Conservation (phyloP, 2,113 vertebrate species). For the Hippocampus zosterae region DNA sequence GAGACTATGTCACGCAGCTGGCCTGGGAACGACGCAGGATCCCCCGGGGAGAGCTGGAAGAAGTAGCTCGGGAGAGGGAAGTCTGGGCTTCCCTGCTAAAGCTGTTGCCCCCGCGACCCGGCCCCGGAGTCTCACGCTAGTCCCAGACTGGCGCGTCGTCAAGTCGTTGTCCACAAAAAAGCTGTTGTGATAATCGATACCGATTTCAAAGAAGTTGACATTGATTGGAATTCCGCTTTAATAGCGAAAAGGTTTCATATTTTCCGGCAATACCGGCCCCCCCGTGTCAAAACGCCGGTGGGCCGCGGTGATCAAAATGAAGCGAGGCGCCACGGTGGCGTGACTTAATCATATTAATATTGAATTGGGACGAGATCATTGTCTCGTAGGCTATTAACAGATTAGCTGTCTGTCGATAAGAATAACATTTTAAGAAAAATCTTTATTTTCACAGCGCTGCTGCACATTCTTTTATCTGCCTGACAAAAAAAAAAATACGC, state of each 20-base stretch:
- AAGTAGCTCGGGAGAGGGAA: no score
- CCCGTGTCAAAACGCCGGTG: background rate
- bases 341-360: constrained; percentile 3
- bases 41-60: no score
- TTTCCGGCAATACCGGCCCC: background rate
- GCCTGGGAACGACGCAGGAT: no score
- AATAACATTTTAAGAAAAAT: background rate
- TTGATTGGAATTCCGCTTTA: background rate
- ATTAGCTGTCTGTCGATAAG: constrained; percentile 8
- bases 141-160: no score
- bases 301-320: background rate
- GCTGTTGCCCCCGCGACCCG: no score
- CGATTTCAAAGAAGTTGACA: background rate
- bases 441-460: background rate
- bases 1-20: no score
- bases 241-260: background rate
- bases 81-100: no score
- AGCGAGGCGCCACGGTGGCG: background rate
- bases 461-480: background rate
- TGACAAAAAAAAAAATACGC: constrained; percentile 5
- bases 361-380: background rate
- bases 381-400: background rate
- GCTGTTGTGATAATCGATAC: background rate
- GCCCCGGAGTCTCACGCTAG: background rate
- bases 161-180: no score